These are phyloP conservation scores for Carollia perspicillata DNA, from an alignment of 2,113 vertebrate genomes.

Conservation along the genomic window DNA sequence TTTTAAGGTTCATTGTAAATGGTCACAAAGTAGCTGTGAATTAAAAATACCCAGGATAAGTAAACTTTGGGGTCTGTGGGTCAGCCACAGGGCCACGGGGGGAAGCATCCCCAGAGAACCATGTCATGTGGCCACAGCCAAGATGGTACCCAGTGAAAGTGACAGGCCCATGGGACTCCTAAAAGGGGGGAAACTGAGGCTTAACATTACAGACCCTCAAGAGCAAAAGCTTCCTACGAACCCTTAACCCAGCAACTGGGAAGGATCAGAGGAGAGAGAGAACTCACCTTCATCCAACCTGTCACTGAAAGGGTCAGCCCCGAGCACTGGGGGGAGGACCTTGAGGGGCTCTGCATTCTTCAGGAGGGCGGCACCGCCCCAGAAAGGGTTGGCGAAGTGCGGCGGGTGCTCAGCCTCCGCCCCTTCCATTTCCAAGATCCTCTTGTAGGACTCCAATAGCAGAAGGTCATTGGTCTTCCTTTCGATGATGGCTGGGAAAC, in stretches of 20 bases:
- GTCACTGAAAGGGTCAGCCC: rapidly evolving
- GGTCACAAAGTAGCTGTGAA: background rate
- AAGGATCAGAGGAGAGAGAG: rapidly evolving
- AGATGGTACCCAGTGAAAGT: background rate
- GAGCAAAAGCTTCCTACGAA: background rate
- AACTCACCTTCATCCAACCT: conserved; percentile 64
- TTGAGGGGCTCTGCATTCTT: background rate
- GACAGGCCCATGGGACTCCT: background rate
- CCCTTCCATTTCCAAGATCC: background rate
- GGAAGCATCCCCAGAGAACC: background rate
- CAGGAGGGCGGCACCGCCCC: background rate
- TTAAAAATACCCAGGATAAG: background rate
- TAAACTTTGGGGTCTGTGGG: background rate
- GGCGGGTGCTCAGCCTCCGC: rapidly evolving
- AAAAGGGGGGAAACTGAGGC: background rate
- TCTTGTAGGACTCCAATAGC: conserved; percentile 65
- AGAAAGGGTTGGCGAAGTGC: conserved; percentile 61
- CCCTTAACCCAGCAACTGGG: background rate
- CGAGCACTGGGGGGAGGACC: rapidly evolving
- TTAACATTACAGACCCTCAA: too few species aligned
- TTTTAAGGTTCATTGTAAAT: background rate
- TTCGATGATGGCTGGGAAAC: conserved; percentile 74
- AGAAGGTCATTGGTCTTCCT: conserved; percentile 74
- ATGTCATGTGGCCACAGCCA: background rate
- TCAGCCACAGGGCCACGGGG: rapidly evolving